A percentile compares a stretch with the other conserved stretches of the same genome.
phyloP scores from a whole-genome alignment of 1,140 invertebrate genomes.

The Pseudomyrmex flavicornis region DNA sequence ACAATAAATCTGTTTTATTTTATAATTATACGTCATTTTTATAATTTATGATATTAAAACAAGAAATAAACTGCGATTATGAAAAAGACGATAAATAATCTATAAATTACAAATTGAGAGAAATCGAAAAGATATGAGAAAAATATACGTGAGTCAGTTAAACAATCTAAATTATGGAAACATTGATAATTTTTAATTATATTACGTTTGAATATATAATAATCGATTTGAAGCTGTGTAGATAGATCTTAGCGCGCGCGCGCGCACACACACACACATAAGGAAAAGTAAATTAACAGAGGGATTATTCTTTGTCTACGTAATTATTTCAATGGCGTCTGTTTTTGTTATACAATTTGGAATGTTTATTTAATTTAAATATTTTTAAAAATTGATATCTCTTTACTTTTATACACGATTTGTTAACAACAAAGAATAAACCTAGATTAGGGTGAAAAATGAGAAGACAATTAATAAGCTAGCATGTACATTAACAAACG shows the following conservation, averaged over 20 bases:
- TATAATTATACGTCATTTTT: neutral
- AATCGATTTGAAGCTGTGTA: conserved; percentile 15
- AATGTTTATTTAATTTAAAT: too few species aligned
- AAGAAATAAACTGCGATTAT: neutral
- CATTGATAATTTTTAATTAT: conserved; percentile 24
- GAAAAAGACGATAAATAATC: neutral
- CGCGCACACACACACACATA: too few species aligned
- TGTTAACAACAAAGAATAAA: conserved; percentile 42
- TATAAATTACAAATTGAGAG: neutral
- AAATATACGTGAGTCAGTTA: neutral
- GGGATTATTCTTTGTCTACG: conserved; percentile 39
- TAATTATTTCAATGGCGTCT: neutral
- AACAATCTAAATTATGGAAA: conserved; percentile 22
- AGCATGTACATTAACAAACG: conserved; percentile 26
- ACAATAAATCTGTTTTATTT: neutral
- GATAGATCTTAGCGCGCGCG: neutral
- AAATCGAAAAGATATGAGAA: conserved; percentile 11
- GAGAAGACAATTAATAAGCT: conserved; percentile 16
- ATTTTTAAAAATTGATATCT: too few species aligned
- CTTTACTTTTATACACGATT: too few species aligned
- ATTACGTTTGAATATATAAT: conserved; percentile 34
- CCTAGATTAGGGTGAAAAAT: conserved; percentile 5
- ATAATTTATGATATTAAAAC: neutral
- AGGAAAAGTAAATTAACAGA: neutral
- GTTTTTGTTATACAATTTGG: neutral